Conservation (phyloP, 2,113 vertebrate genomes). For the Sapajus apella region DNA sequence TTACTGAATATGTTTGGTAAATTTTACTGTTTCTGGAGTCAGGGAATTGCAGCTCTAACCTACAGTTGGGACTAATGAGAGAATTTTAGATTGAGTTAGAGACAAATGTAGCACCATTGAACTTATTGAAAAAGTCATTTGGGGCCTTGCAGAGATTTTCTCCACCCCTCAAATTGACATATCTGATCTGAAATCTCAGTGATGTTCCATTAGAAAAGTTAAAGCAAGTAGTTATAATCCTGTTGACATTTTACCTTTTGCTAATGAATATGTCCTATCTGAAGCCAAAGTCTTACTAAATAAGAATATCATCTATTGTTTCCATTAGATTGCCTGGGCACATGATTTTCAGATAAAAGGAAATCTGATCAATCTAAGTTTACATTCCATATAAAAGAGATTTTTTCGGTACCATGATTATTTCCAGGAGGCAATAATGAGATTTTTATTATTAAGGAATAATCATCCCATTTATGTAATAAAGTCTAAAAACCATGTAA, state of each 20-base stretch:
- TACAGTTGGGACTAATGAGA: neutral
- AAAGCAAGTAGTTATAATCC: neutral
- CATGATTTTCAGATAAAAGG: neutral
- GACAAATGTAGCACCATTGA: accelerated
- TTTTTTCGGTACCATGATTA: neutral
- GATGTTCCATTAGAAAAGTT: neutral
- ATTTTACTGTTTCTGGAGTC: neutral
- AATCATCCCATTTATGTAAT: constrained; percentile 33
- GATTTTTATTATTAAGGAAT: constrained; percentile 27
- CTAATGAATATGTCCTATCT: neutral
- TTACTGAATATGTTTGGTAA: neutral
- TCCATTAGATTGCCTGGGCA: neutral
- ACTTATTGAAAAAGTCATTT: neutral
- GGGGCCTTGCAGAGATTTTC: neutral
- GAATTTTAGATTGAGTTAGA: too few species aligned
- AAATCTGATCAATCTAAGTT: neutral
- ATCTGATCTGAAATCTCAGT: too few species aligned
- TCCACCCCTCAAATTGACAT: neutral
- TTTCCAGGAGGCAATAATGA: constrained; percentile 10
- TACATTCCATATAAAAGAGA: neutral
- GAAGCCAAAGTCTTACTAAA: neutral
- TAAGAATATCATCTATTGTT: neutral
- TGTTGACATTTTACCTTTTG: neutral
- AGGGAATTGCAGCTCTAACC: neutral
- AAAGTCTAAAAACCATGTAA: constrained; percentile 27